phyloP scores from a whole-genome alignment of 2,797 vertebrate species.

The Pangasius macronema region DNA sequence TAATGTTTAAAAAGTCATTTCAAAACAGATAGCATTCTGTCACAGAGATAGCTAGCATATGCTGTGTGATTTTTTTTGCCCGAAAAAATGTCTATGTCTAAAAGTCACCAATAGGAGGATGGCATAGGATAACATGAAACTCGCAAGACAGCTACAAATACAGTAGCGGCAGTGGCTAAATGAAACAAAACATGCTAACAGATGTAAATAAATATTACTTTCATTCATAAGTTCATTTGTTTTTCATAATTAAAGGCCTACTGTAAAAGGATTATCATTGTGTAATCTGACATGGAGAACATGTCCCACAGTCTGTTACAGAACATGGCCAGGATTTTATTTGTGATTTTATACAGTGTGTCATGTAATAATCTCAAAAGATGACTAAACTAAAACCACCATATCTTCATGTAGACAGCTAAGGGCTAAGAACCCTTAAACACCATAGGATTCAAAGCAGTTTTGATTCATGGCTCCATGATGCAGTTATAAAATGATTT shows the following conservation, averaged over 20 bases:
- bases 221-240: background rate
- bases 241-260: background rate
- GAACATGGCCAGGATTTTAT: background rate
- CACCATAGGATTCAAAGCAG: no score
- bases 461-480: background rate
- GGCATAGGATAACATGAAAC: background rate
- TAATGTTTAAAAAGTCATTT: background rate
- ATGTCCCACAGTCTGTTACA: background rate
- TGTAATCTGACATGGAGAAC: background rate
- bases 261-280: background rate
- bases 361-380: background rate
- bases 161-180: background rate
- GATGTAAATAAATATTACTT: background rate
- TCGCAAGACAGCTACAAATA: background rate
- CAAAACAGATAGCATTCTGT: background rate
- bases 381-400: background rate
- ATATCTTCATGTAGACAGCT: background rate
- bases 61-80: background rate
- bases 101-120: background rate
- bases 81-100: no score
- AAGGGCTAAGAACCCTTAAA: background rate
- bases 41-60: background rate
- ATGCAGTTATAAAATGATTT: background rate
- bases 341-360: background rate
- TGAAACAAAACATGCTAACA: background rate